Base-by-base conservation (phyloP, 2,888 invertebrate species). In the Nomada hirtipes region DNA sequence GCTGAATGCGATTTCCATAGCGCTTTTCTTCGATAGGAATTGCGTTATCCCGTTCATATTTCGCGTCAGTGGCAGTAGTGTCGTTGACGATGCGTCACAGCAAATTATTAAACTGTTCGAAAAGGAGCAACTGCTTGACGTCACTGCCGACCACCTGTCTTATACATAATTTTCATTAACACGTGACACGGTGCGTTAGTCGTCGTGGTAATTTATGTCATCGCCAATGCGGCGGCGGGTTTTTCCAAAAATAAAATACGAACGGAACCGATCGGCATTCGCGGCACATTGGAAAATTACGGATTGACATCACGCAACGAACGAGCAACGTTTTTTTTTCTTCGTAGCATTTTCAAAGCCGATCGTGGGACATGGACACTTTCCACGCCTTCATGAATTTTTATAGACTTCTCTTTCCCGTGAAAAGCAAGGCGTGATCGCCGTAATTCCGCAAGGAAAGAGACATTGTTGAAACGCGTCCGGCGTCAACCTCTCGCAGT, bases 121-220 rank as follows among this genome's bases (percentile, higher is more conserved):
- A 85, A 88, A 86, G 69, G 83, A 79, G 73, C 68, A 65, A 57
- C 64, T 76, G 69, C 61, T 76, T 82, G 86, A 88, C 87, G 88
- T 87, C 87, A 87, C 71, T 59, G 60, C 53, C 68, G 75, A 77
- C 82, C 81, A 83, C 79, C 76, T 86, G 80, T 68, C 75, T 82
- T 70, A 50, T 71, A 76, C 72, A 64, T 80, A 71, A 86, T 86
- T 86, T 86, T 86, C 78, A 76, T 61, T 52, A 68, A 78, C 74
- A 72, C 83, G 71, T 68, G 70, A 52, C 67, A n/a, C 61, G n/a
- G 26, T 26, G 52, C 52, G 61, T 73, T 73, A n/a, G 60, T 64
- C 79, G 59, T 57, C 52, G 52, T 55, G 44, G 65, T 74, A 73
- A 86, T 82, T 87, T 67, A 73, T 76, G 70, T 57, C 60, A 71